Percentiles rank a stretch among this genome's conserved stretches.
These are phyloP conservation scores for Notarius lentiginosus DNA, from an alignment of 2,113 vertebrate genomes.

Conservation along the genomic window DNA sequence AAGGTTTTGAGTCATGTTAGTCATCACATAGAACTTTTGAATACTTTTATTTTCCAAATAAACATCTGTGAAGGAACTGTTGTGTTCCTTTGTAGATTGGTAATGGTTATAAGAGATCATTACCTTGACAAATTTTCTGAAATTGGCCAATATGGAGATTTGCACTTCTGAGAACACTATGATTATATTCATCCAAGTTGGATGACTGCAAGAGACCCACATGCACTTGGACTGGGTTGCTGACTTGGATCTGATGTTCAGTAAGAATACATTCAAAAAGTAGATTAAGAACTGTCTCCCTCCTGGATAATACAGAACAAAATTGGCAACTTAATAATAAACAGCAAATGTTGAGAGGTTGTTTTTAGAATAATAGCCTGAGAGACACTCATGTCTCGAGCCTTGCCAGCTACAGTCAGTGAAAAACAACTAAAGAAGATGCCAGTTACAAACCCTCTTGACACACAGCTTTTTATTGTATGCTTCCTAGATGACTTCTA, in stretches of 20 bases:
- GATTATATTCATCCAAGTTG: slow-evolving; percentile 39
- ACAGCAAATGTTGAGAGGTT: slow-evolving; percentile 62
- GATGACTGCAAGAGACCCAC: slow-evolving; percentile 26
- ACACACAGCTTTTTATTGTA: background rate
- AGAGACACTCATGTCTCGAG: slow-evolving; percentile 18
- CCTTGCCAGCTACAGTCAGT: slow-evolving; percentile 22
- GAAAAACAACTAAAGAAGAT: slow-evolving; percentile 10
- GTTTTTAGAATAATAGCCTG: slow-evolving; percentile 35
- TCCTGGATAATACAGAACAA: slow-evolving; percentile 44
- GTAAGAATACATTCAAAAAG: slow-evolving; percentile 38
- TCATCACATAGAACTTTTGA: background rate
- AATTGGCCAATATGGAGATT: slow-evolving; percentile 43
- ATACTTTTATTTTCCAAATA: background rate
- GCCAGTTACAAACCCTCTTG: background rate
- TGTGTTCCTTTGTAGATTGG: background rate
- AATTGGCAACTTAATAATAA: slow-evolving; percentile 61
- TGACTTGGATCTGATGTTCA: slow-evolving; percentile 46
- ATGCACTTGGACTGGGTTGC: slow-evolving; percentile 23
- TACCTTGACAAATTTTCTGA: slow-evolving; percentile 23
- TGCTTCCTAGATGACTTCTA: background rate
- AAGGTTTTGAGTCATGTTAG: background rate
- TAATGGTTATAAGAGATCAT: slow-evolving; percentile 41
- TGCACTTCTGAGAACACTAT: slow-evolving; percentile 40
- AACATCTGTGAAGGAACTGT: background rate
- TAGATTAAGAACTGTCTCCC: slow-evolving; percentile 45